A percentile compares a stretch with the other conserved stretches of the same genome.
Evolutionary conservation across 2,797 vertebrate genomes (phyloP).

Genomic region (Morus bassanus): DNA sequence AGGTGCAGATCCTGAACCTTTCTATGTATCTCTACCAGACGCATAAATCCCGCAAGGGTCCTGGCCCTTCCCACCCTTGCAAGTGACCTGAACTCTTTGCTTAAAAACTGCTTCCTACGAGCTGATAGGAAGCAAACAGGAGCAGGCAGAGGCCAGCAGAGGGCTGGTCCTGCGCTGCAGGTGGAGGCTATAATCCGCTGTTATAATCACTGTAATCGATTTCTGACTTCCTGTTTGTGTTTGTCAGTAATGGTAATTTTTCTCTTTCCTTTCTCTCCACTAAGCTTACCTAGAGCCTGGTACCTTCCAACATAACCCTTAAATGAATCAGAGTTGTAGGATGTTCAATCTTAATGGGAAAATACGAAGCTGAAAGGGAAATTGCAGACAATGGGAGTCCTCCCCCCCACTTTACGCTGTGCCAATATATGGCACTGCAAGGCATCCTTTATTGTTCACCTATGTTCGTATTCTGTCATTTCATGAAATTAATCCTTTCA

Average conservation of each 20-base stretch:
- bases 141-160: not conserved
- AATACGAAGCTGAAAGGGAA: not conserved
- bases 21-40: not conserved
- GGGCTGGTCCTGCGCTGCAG: not conserved
- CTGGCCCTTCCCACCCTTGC: not conserved
- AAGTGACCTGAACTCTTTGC: not conserved
- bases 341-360: not conserved
- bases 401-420: not conserved
- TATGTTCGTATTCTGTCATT: not conserved
- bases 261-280: conserved; percentile 14
- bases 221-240: conserved; percentile 22
- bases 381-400: not conserved
- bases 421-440: not conserved
- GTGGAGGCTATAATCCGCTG: conserved; percentile 22
- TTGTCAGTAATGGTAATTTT: conserved; percentile 19
- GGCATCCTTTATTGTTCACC: not conserved
- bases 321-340: not conserved
- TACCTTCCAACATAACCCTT: not conserved
- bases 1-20: not conserved
- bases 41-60: not conserved
- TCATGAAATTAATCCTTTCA: not conserved
- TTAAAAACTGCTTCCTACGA: not conserved
- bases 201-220: conserved; percentile 38
- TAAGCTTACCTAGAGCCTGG: not conserved
- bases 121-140: not conserved